Evolutionary conservation across 1,140 invertebrate species (phyloP).

Genomic region (Laodelphax striatellus): DNA sequence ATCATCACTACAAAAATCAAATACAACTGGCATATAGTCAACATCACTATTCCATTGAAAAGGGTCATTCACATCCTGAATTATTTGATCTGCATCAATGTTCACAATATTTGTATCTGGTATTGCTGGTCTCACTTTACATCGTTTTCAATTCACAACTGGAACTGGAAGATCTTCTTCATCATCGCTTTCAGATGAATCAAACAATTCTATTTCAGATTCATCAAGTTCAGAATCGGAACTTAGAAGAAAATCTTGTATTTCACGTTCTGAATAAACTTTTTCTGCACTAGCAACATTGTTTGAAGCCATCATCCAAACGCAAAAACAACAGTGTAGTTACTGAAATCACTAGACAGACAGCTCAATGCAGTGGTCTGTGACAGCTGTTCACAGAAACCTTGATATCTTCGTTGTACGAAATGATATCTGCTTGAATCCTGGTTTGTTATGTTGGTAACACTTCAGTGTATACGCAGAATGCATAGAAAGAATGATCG

Average conservation of each 20-base stretch:
- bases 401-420: neutral
- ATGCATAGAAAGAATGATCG: neutral
- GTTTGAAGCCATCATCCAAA: neutral
- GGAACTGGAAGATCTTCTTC: neutral
- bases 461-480: neutral
- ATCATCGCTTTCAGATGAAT: neutral
- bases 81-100: neutral
- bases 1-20: neutral
- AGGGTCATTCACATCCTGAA: neutral
- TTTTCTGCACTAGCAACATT: neutral
- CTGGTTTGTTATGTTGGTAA: neutral
- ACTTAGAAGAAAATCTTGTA: neutral
- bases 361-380: neutral
- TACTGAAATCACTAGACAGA: neutral
- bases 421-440: neutral
- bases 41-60: neutral
- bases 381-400: neutral
- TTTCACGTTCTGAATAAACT: neutral
- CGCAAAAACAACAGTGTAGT: neutral
- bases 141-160: neutral
- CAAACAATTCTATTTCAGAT: neutral
- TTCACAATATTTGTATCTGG: neutral
- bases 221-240: neutral
- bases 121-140: neutral
- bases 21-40: neutral